These are phyloP conservation scores for Altica lythri DNA, from an alignment of 2,888 invertebrate genomes.

Conservation along the genomic window DNA sequence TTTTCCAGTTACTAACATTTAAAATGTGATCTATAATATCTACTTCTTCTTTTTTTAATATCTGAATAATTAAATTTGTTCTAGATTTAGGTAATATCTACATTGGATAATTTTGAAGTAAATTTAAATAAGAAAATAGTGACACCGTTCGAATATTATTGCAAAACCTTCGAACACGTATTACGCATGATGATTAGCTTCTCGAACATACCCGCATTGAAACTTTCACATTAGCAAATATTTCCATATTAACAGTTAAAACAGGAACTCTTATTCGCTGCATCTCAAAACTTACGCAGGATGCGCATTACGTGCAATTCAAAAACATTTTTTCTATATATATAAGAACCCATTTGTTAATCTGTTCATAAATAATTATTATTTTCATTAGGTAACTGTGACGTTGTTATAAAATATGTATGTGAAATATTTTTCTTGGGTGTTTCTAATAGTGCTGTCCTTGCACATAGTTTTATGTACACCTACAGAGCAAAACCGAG, in stretches of 20 bases:
- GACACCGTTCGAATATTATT: conserved; percentile 8
- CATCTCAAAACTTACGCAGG: background rate
- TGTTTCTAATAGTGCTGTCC: too few species aligned
- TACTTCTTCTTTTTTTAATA: too few species aligned
- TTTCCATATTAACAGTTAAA: background rate
- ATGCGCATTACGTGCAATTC: conserved; percentile 1
- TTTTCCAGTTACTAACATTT: too few species aligned
- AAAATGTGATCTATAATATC: too few species aligned
- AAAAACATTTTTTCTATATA: conserved; percentile 20
- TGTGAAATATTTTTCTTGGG: too few species aligned
- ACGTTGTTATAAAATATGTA: too few species aligned
- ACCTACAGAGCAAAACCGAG: too few species aligned
- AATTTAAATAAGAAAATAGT: conserved; percentile 2
- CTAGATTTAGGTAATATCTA: too few species aligned
- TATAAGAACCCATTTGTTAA: background rate
- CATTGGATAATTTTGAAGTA: too few species aligned
- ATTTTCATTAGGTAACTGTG: background rate
- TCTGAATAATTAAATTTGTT: too few species aligned
- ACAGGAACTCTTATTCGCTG: conserved; percentile 10
- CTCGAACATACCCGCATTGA: conserved; percentile 5
- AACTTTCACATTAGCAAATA: background rate
- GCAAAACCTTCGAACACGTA: conserved; percentile 2
- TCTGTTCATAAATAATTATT: background rate
- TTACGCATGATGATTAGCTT: background rate
- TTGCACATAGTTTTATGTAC: too few species aligned